These are phyloP conservation scores for Oreonectes daqikongensis DNA, from an alignment of 2,797 vertebrate genomes.

Conservation along the genomic window DNA sequence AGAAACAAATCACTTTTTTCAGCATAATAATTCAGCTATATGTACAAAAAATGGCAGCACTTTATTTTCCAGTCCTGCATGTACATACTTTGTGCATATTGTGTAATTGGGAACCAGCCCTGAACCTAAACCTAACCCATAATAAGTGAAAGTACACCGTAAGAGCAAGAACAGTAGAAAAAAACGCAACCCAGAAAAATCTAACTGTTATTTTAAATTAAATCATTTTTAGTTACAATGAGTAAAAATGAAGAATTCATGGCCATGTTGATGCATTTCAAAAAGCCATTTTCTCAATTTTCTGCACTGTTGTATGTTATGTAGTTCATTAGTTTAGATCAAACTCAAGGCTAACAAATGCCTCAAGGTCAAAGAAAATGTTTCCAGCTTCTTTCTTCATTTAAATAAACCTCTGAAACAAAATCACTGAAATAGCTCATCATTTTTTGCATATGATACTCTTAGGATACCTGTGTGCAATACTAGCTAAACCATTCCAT, in stretches of 20 bases:
- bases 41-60: too few species aligned
- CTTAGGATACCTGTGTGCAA: background rate
- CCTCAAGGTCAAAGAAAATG: background rate
- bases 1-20: background rate
- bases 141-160: too few species aligned
- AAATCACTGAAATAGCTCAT: background rate
- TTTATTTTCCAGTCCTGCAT: too few species aligned
- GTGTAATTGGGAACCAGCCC: too few species aligned
- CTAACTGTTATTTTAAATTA: background rate
- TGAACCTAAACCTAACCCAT: too few species aligned
- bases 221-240: background rate
- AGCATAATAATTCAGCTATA: background rate
- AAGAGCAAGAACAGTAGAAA: too few species aligned
- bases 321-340: background rate
- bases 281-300: background rate
- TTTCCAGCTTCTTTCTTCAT: background rate
- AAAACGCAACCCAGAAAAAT: background rate
- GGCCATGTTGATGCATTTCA: background rate
- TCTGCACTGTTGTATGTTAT: background rate
- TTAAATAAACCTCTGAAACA: background rate
- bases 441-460: background rate
- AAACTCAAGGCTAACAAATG: conserved; percentile 7
- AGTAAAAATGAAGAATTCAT: background rate
- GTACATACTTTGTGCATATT: too few species aligned
- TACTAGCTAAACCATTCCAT: too few species aligned